Evolutionary conservation across 2,888 invertebrate genomes (phyloP), one percentile per base, ranked within the genome.

Genomic region (Rosalia funebris): DNA sequence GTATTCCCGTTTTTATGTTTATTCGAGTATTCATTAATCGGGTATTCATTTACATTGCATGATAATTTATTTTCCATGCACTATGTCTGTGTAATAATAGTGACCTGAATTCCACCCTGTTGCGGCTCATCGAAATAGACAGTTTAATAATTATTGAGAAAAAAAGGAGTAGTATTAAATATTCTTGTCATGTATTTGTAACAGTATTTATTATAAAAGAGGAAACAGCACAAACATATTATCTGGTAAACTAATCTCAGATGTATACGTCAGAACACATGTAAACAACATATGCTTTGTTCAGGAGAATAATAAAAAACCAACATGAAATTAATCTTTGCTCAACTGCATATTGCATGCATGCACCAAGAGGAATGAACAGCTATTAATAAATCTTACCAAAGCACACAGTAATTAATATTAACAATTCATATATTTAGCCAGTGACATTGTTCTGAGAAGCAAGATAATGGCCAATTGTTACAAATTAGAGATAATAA

Each of bases 401-500:
- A 37, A 19, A 4, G 39, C 37, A 20, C 9, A 39, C 39, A 50
- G 16, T 17, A 32, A 50, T 50, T 50, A 50, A 41, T 50, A 50
- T 50, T 39, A 20, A 39, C 39, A 39, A 39, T 50, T 50, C 20
- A 50, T 39, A 50, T 39, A 39, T 50, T 19, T 50, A 50, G 50
- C 25, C 14, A 39, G 25, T 39, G 25, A n/a, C 39, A 39, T 14
- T 16, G 50, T 53, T 53, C 53, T 42, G 17, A 53, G 53, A 53
- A 53, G 15, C 32, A 17, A 53, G 41, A 53, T 53, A 53, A 42
- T 32, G 25, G 19, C 41, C 53, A 53, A 53, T 53, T 53, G 53
- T 12, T 42, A 42, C 53, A 53, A 50, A 42, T 53, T 53, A 20
- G 42, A 53, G 53, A 53, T 53, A 53, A 53, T 53, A 16, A 42